These are phyloP conservation scores for Sabellastarte sp. DNA, from an alignment of 2,888 invertebrate species.

Conservation along the genomic window DNA sequence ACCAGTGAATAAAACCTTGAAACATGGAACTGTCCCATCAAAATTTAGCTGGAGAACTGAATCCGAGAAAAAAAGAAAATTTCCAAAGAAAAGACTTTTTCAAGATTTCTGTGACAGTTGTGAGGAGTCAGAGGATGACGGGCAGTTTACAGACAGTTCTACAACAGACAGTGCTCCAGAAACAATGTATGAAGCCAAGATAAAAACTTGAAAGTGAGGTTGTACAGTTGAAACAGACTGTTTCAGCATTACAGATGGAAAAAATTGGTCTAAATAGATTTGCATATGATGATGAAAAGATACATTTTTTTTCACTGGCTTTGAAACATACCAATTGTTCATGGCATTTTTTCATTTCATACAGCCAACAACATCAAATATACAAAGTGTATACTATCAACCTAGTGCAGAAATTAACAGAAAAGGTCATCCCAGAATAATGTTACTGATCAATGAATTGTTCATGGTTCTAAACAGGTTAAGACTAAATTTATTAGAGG, in stretches of 20 bases:
- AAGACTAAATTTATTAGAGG: background rate
- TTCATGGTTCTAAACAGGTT: conserved; percentile 1
- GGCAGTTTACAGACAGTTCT: background rate
- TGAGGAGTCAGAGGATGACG: background rate
- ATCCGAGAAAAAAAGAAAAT: background rate
- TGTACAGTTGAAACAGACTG: background rate
- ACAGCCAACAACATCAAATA: background rate
- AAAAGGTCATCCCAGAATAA: background rate
- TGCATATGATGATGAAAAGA: background rate
- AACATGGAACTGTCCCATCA: background rate
- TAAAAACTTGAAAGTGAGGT: background rate
- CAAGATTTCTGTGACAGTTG: background rate
- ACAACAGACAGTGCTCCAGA: background rate
- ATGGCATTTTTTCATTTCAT: background rate
- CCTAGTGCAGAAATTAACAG: background rate
- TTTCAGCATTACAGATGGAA: background rate
- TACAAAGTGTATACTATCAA: background rate
- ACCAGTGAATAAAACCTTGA: background rate
- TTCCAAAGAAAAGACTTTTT: background rate
- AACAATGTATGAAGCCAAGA: background rate
- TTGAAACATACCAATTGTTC: background rate
- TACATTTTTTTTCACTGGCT: background rate
- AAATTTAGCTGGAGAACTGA: background rate
- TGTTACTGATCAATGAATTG: background rate
- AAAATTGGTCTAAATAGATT: background rate